Conservation (phyloP, 2,888 invertebrate genomes). For the Germaria angustata region DNA sequence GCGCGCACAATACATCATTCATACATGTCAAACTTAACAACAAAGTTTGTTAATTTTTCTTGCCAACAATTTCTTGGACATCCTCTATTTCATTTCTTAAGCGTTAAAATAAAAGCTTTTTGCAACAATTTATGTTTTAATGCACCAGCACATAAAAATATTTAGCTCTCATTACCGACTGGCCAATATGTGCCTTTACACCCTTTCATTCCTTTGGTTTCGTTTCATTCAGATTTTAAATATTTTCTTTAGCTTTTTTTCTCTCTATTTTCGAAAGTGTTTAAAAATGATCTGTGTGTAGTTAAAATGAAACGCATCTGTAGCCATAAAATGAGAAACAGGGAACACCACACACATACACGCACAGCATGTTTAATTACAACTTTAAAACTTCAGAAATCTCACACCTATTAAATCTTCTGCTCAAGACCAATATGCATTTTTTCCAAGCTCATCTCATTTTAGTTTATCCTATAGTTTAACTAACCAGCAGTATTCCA, state of each 20-base stretch:
- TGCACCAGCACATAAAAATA: constrained; percentile 13
- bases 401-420: constrained; percentile 71
- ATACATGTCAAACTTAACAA: constrained; percentile 62
- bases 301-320: constrained; percentile 66
- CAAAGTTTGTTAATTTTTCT: constrained; percentile 59
- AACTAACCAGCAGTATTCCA: neutral
- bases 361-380: constrained; percentile 67
- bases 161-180: constrained; percentile 41
- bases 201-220: neutral
- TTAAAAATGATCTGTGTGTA: constrained; percentile 55
- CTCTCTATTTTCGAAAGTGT: constrained; percentile 14
- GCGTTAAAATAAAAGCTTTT: constrained; percentile 64
- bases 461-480: constrained; percentile 10
- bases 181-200: constrained; percentile 32
- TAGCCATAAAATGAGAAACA: constrained; percentile 55
- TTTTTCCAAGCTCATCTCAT: constrained; percentile 4
- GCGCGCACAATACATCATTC: constrained; percentile 55
- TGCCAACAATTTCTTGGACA: constrained; percentile 6
- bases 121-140: constrained; percentile 66
- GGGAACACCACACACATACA: neutral
- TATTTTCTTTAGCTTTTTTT: neutral
- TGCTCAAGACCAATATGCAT: constrained; percentile 52
- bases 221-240: neutral
- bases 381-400: constrained; percentile 69
- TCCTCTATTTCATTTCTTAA: constrained; percentile 10